Base-by-base conservation (phyloP, 2,113 vertebrate genomes). In the Platycercus adscitus region DNA sequence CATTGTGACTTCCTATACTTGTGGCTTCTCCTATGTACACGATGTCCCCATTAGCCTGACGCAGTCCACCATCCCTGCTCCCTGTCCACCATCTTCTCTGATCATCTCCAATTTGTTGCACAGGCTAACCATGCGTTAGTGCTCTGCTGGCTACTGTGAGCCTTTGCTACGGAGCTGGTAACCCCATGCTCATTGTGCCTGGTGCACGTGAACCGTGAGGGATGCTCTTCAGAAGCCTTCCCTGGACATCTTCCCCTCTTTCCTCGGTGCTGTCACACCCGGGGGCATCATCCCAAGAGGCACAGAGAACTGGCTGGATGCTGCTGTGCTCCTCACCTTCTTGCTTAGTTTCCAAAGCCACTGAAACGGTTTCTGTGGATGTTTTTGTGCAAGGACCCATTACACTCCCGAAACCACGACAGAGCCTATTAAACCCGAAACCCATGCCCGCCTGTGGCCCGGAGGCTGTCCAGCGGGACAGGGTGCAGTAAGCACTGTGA, bases 141-240 rank as follows among this genome's bases (percentile, higher is more conserved):
- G 68, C 16, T 46, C 39, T 53, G 21, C 25, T 7, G 35, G 47
- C 31, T 86, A 47, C 55, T 1, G 4, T 10, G 21, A 26, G 37
- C 47, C n/a, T n/a, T 58, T 13, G 33, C 28, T 14, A 35, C 19
- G 13, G 72, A 43, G 37, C 50, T 31, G 46, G 60, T 47, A 61
- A 35, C 29, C 24, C 23, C 39, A 7, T 0, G 2, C 23, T 55
- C 0, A 0, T 25, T 4, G 29, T 1, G 37, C 31, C 13, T 1
- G 4, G 16, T 28, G 19, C 31, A 3, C 0, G 0, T 7, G 31
- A 49, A 39, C 0, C 0, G 6, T 2, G 9, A 72, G 26, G 23
- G 68, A 52, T 19, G 63, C 41, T 69, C 19, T 41, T 44, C 0
- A 55, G 19, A 8, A 8, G 4, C 2, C 4, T 31, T 52, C 8